Percentiles rank a stretch among this genome's conserved stretches.
These are phyloP conservation scores for Cheilosia pagana DNA, from an alignment of 2,888 invertebrate species.

Conservation along the genomic window DNA sequence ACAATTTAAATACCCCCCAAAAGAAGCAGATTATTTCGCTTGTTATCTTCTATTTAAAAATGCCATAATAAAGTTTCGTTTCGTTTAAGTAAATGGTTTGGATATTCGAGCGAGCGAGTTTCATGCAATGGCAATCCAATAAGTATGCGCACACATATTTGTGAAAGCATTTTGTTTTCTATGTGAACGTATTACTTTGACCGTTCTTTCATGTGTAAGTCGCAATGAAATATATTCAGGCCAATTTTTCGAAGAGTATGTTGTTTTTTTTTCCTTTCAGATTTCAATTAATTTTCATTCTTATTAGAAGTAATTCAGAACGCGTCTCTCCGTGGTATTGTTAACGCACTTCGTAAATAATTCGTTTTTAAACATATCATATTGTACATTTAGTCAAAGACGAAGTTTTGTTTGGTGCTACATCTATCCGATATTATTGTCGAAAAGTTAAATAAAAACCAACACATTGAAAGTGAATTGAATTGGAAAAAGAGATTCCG, in stretches of 20 bases:
- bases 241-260: conserved; percentile 63
- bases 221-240: conserved; percentile 74
- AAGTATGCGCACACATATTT: conserved; percentile 73
- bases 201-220: conserved; percentile 69
- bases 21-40: conserved; percentile 19
- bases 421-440: conserved; percentile 20
- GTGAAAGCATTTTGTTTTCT: conserved; percentile 58
- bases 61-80: conserved; percentile 25
- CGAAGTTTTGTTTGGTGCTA: conserved; percentile 32
- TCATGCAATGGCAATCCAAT: conserved; percentile 65
- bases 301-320: conserved; percentile 68
- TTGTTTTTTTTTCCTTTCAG: conserved; percentile 41
- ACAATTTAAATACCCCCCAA: conserved; percentile 11
- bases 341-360: conserved; percentile 36
- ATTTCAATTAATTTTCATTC: conserved; percentile 69
- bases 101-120: conserved; percentile 45
- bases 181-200: conserved; percentile 70
- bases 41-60: conserved; percentile 51
- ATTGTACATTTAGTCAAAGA: conserved; percentile 2
- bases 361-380: conserved; percentile 16
- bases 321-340: conserved; percentile 53
- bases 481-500: conserved; percentile 10
- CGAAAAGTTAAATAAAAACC: conserved; percentile 15
- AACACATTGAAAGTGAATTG: conserved; percentile 42
- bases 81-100: conserved; percentile 36